A percentile compares a stretch with the other conserved stretches of the same genome.
Conservation (phyloP, 2,888 invertebrate species). For the Shargacucullia verbasci region DNA sequence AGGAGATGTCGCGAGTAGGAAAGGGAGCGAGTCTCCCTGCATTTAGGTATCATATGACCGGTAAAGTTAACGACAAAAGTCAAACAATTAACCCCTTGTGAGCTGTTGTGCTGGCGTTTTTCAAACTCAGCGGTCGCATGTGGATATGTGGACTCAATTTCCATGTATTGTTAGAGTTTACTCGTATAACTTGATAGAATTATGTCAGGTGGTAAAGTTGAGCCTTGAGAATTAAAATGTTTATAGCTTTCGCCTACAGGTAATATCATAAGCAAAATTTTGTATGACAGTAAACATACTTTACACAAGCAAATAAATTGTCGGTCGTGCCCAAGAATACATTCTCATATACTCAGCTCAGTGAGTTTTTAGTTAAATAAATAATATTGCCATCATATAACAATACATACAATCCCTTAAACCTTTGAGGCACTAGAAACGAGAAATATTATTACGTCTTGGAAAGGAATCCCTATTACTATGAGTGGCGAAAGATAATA, state of each 20-base stretch:
- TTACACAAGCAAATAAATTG: conserved; percentile 44
- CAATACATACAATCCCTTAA: conserved; percentile 54
- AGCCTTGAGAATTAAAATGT: conserved; percentile 58
- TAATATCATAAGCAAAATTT: conserved; percentile 53
- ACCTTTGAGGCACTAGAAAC: conserved; percentile 65
- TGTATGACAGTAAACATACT: conserved; percentile 48
- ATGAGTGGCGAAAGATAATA: conserved; percentile 80
- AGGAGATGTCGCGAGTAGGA: conserved; percentile 57
- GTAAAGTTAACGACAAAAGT: conserved; percentile 75
- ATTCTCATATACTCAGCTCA: conserved; percentile 23
- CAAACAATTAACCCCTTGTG: conserved; percentile 78
- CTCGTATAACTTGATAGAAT: conserved; percentile 55
- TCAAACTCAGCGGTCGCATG: conserved; percentile 62
- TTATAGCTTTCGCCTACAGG: conserved; percentile 42
- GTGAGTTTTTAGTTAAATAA: conserved; percentile 38
- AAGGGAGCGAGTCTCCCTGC: conserved; percentile 62
- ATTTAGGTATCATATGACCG: conserved; percentile 74
- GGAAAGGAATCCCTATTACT: conserved; percentile 74
- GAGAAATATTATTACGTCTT: conserved; percentile 73
- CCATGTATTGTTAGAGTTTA: conserved; percentile 57
- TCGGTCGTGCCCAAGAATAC: conserved; percentile 26
- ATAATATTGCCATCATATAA: conserved; percentile 44
- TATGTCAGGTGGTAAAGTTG: conserved; percentile 56
- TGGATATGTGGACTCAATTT: conserved; percentile 61
- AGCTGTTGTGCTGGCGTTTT: conserved; percentile 69